phyloP scores from a whole-genome alignment of 2,797 vertebrate species.

The Tragelaphus oryx region DNA sequence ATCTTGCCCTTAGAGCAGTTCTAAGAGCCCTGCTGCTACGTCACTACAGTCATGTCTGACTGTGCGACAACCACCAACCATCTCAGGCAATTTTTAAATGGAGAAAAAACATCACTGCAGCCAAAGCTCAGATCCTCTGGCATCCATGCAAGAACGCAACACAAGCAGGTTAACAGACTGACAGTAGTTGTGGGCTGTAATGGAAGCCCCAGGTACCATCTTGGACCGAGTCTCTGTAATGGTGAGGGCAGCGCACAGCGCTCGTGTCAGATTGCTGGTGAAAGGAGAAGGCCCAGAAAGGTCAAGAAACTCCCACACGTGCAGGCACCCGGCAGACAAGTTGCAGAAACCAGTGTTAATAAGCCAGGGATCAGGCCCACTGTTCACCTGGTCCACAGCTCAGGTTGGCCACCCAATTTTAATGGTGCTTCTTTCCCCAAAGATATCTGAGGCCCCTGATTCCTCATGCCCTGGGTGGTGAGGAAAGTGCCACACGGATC shows the following conservation, averaged over 20 bases:
- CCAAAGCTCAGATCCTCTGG: neutral
- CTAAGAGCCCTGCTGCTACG: neutral
- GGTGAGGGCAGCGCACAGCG: rapidly evolving
- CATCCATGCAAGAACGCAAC: neutral
- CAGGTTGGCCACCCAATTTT: neutral
- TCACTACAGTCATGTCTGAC: too few relatives aligned
- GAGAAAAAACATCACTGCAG: neutral
- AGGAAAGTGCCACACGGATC: neutral
- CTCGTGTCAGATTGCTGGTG: neutral
- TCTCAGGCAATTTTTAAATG: neutral
- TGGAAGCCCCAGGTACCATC: rapidly evolving
- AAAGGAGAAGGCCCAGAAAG: neutral
- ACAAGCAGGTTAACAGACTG: neutral
- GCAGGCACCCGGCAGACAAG: neutral
- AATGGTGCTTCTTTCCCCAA: neutral
- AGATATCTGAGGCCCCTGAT: neutral
- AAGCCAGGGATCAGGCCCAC: neutral
- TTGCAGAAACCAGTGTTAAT: neutral
- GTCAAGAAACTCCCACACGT: neutral
- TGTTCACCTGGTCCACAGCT: neutral
- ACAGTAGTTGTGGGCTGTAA: neutral
- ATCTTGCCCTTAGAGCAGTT: neutral
- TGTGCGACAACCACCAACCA: neutral
- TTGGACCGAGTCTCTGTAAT: rapidly evolving
- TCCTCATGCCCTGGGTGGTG: neutral